Conservation (phyloP, 1,140 invertebrate genomes). For the Pteromalus puparum region DNA sequence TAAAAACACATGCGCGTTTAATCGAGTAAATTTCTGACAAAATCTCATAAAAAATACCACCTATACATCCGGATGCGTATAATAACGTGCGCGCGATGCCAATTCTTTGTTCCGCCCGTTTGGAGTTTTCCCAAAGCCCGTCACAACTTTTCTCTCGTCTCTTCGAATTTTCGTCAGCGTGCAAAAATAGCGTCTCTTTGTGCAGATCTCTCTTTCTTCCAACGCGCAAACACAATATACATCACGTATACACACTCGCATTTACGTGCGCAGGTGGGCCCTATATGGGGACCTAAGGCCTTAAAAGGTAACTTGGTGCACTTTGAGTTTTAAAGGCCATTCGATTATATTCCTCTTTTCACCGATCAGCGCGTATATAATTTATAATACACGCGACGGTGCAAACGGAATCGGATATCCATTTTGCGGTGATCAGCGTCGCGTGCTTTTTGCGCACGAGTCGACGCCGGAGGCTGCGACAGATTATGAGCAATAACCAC, state of each 20-base stretch:
- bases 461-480: too few species aligned
- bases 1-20: neutral
- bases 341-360: neutral
- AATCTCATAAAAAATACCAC: neutral
- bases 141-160: neutral
- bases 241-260: neutral
- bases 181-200: conserved; percentile 41
- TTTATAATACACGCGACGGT: neutral
- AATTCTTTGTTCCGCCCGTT: conserved; percentile 47
- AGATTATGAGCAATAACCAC: too few species aligned
- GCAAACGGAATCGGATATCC: too few species aligned
- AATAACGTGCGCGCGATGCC: neutral
- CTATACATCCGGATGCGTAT: too few species aligned
- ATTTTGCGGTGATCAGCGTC: too few species aligned
- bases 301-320: conserved; percentile 62
- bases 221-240: neutral
- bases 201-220: neutral
- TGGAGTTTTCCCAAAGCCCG: conserved; percentile 35
- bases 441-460: too few species aligned
- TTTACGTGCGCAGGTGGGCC: neutral
- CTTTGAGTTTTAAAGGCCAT: neutral
- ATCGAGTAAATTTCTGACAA: neutral
- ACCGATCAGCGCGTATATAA: neutral
- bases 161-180: conserved; percentile 24
- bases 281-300: conserved; percentile 49